phyloP scores from a whole-genome alignment of 2,888 invertebrate species.

The Phaonia tiefii region DNA sequence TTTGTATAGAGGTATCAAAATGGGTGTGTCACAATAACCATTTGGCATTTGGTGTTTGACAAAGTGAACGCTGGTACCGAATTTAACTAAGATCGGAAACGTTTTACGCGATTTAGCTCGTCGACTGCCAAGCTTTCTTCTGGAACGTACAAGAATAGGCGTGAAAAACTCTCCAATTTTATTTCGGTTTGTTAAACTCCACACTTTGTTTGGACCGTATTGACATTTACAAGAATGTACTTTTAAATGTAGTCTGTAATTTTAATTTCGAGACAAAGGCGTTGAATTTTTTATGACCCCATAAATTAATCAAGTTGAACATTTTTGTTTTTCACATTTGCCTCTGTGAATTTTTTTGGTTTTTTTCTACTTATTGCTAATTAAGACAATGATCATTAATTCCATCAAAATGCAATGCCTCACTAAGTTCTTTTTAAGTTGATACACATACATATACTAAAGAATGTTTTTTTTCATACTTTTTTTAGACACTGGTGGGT shows the following conservation, averaged over 20 bases:
- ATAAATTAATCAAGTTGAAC: constrained; percentile 66
- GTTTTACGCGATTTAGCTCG: too few species aligned
- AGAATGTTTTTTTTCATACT: constrained; percentile 4
- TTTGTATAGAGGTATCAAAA: too few species aligned
- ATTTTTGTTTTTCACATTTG: constrained; percentile 34
- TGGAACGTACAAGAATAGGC: too few species aligned
- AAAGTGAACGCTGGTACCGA: too few species aligned
- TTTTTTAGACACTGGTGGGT: neutral
- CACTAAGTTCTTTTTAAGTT: constrained; percentile 38
- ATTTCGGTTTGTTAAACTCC: neutral
- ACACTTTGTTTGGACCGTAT: constrained; percentile 12
- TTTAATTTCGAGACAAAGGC: constrained; percentile 56
- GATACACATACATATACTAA: constrained; percentile 32
- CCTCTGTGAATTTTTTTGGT: too few species aligned
- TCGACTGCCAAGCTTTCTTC: too few species aligned
- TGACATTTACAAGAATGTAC: constrained; percentile 60
- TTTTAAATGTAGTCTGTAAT: constrained; percentile 65
- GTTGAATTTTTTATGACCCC: constrained; percentile 63
- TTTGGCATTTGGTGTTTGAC: too few species aligned
- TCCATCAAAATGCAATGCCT: constrained; percentile 26
- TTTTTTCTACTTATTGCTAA: constrained; percentile 39
- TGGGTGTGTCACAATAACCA: too few species aligned
- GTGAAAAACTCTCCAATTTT: too few species aligned
- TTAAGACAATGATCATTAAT: constrained; percentile 63
- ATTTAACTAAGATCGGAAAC: too few species aligned